Evolutionary conservation across 2,888 invertebrate genomes (phyloP).

Genomic region (Lydus trimaculatus): DNA sequence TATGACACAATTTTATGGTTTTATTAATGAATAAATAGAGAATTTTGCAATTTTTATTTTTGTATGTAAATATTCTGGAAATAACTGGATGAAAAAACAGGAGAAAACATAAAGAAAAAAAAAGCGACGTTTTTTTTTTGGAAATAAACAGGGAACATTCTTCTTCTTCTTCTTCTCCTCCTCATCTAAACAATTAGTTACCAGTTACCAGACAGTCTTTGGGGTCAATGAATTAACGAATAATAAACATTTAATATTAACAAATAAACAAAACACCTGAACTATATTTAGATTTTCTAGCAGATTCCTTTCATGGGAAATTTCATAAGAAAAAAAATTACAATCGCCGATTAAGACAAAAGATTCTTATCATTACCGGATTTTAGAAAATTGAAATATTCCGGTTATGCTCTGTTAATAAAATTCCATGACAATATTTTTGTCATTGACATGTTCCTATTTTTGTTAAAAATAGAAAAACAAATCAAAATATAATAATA

Average conservation of each 20-base stretch:
- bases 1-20: background rate
- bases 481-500: no score
- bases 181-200: no score
- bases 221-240: conserved; percentile 6
- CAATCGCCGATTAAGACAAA: background rate
- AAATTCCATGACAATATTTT: background rate
- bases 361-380: background rate
- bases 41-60: no score
- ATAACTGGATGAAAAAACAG: no score
- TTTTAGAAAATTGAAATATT: background rate
- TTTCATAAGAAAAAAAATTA: no score
- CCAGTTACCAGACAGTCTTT: background rate
- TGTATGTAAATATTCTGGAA: no score
- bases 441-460: background rate
- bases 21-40: background rate
- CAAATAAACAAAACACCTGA: conserved; percentile 7
- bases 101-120: no score
- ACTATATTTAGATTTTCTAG: background rate
- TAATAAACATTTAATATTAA: conserved; percentile 4
- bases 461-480: no score
- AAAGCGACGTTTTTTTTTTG: background rate
- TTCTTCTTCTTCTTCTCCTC: no score
- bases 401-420: background rate
- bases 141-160: background rate
- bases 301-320: background rate